Base-by-base conservation (phyloP, 2,888 invertebrate genomes). In the Melitaea athalia region DNA sequence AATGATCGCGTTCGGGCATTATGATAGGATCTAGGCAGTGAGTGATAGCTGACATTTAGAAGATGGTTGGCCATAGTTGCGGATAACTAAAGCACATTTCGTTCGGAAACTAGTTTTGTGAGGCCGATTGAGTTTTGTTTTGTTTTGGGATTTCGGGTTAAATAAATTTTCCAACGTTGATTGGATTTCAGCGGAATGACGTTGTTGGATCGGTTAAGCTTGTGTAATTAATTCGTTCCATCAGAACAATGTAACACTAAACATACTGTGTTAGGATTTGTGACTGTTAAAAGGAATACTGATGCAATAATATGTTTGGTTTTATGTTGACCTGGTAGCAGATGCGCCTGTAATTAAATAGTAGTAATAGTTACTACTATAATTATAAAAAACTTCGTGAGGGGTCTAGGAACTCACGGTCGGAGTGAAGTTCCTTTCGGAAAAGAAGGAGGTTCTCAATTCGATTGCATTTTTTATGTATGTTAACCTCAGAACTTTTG, bases 1-100 rank as follows among this genome's bases (percentile, higher is more conserved):
- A 50, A 50, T 50, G 60, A 72, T 70, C 69, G 50, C 68, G 64
- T 69, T 64, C 66, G 64, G 63, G 61, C 68, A 68, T 70, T 75
- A 75, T 74, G 74, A 71, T 43, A 63, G 74, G 70, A 75, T 72
- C 74, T 73, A 71, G 72, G 67, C 73, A 66, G 75, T 75, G 75
- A 75, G 67, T 67, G 82, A 83, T 85, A 79, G 69, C 52, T 76
- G 79, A 77, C 78, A 81, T 79, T 78, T 75, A 66, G 73, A 68
- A 72, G 73, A 73, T 72, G 70, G 73, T 72, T 72, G 70, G 71
- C 75, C 72, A 74, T 77, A 80, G 80, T 79, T 79, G 82, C 79
- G 78, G 70, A 76, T 74, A 71, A 68, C 76, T 74, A 60, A 69
- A 69, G 68, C 71, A 69, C 67, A 53, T 71, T 69, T 69, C 65